phyloP scores from a whole-genome alignment of 2,113 vertebrate species.

The Megaptera novaeangliae region DNA sequence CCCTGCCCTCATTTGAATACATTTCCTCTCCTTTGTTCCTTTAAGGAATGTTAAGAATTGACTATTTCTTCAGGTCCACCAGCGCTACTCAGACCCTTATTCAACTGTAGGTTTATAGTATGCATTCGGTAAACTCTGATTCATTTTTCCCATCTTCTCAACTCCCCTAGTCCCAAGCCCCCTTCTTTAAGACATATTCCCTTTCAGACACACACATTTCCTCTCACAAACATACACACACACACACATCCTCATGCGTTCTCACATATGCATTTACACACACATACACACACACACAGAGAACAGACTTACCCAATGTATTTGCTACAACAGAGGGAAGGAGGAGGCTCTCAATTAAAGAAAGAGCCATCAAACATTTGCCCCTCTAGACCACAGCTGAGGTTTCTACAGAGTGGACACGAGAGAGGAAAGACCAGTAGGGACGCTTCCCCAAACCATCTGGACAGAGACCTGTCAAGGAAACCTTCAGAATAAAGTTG shows the following conservation, averaged over 20 bases:
- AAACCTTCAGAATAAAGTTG: background rate
- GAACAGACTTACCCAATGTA: background rate
- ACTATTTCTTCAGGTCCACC: background rate
- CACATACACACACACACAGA: background rate
- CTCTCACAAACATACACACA: background rate
- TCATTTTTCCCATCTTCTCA: background rate
- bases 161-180: background rate
- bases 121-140: background rate
- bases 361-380: background rate
- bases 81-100: background rate
- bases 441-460: background rate
- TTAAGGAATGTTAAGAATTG: conserved; percentile 37
- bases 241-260: background rate
- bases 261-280: background rate
- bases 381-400: background rate
- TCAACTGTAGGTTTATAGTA: background rate
- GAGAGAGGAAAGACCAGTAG: background rate
- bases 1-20: background rate
- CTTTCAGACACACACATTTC: background rate
- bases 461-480: background rate
- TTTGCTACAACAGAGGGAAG: background rate
- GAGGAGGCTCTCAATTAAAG: background rate
- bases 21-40: conserved; percentile 24
- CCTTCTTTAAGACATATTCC: background rate
- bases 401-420: background rate